Percentiles rank a stretch among this genome's conserved stretches.
phyloP scores from a whole-genome alignment of 2,888 invertebrate genomes.

The Agriopis leucophaearia region DNA sequence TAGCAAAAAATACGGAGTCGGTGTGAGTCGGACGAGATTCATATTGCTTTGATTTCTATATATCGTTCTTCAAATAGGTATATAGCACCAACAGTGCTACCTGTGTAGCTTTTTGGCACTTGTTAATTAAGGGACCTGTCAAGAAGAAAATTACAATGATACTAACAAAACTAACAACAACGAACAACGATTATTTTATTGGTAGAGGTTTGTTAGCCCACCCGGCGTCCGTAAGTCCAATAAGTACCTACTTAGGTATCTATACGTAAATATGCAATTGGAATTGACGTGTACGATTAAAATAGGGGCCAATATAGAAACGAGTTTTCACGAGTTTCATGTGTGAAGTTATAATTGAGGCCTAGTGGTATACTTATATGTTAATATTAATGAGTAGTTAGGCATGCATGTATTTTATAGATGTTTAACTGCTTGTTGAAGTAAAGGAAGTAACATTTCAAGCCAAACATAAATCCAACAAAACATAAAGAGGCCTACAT shows the following conservation, averaged over 20 bases:
- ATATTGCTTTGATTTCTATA: constrained; percentile 50
- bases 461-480: not conserved
- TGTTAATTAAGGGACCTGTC: constrained; percentile 36
- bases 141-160: constrained; percentile 12
- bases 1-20: constrained; percentile 57
- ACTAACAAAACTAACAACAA: not conserved
- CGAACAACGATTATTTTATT: no score
- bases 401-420: no score
- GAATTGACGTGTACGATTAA: not conserved
- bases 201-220: not conserved
- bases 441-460: constrained; percentile 1
- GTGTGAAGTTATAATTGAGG: not conserved
- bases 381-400: not conserved
- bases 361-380: not conserved
- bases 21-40: constrained; percentile 42
- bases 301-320: not conserved
- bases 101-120: constrained; percentile 29
- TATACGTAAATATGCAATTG: not conserved
- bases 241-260: not conserved
- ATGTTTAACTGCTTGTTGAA: no score
- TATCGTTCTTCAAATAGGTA: constrained; percentile 31
- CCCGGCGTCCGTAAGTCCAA: not conserved
- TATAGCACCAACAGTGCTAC: constrained; percentile 23
- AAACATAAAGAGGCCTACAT: constrained; percentile 11
- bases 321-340: not conserved